phyloP scores from a whole-genome alignment of 2,113 vertebrate genomes.

The Anoplopoma fimbria region DNA sequence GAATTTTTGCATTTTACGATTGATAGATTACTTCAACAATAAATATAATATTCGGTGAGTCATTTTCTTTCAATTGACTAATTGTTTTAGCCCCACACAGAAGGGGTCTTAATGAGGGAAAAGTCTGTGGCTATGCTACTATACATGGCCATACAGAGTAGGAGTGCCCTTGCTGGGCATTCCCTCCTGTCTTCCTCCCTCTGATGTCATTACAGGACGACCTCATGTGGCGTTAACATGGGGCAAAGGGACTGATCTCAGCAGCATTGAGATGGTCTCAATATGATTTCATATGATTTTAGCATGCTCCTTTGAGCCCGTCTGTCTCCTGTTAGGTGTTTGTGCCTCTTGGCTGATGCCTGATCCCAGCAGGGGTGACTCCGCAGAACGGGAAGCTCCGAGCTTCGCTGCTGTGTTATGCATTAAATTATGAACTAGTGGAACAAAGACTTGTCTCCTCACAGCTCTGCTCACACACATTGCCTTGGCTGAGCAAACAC shows the following conservation, averaged over 20 bases:
- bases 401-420: slow-evolving; percentile 36
- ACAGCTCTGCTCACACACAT: not conserved
- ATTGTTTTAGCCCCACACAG: not conserved
- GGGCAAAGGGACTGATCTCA: slow-evolving; percentile 43
- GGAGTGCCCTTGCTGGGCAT: slow-evolving; percentile 36
- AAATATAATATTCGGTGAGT: not conserved
- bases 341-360: slow-evolving; percentile 44
- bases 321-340: slow-evolving; percentile 59
- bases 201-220: slow-evolving; percentile 42
- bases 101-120: slow-evolving; percentile 28
- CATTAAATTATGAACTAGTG: slow-evolving; percentile 49
- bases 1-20: not conserved
- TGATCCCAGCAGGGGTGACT: slow-evolving; percentile 58
- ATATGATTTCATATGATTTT: slow-evolving; percentile 57
- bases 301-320: slow-evolving; percentile 49
- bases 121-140: slow-evolving; percentile 27
- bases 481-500: not conserved
- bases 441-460: slow-evolving; percentile 24
- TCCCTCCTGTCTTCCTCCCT: slow-evolving; percentile 17
- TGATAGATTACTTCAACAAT: not conserved
- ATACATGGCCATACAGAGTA: slow-evolving; percentile 28
- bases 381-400: slow-evolving; percentile 17
- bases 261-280: slow-evolving; percentile 40
- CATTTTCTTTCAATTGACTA: not conserved
- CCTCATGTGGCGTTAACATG: slow-evolving; percentile 19